Base-by-base conservation (phyloP, 2,113 vertebrate genomes). In the Scolopax mira region DNA sequence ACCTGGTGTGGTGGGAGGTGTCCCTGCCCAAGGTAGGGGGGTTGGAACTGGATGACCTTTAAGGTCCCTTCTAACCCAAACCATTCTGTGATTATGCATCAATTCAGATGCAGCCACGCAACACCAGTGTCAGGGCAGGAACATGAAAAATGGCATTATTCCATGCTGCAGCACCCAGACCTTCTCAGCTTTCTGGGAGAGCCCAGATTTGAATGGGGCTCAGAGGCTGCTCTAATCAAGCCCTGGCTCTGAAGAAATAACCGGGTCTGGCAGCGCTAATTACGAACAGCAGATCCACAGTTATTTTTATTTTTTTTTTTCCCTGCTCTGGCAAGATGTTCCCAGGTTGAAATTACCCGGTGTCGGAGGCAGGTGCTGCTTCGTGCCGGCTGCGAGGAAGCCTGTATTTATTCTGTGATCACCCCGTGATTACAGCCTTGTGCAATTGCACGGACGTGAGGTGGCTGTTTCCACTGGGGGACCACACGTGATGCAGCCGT, bases 401-500 rank as follows among this genome's bases (percentile, higher is more conserved):
- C 10, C 92, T 91, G 81, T 82, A 18, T 75, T 95, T 96, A 89
- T 35, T 12, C 80, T 10, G 66, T 91, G 85, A 87, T 62, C 8
- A 18, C 1, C 2, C 79, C 0, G 1, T 82, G 89, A 89, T 90
- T 90, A 89, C 55, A 88, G 74, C 3, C 4, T 66, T 42, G 7
- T 28, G 83, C 73, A 94, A 95, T 89, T 93, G 89, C 83, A 49
- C 54, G n/a, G 61, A 27, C 65, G 2, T 21, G 72, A 73, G 88
- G 78, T 5, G 82, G 54, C 90, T 95, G 72, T 95, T 97, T 92
- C 83, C 2, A 6, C 94, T 57, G 70, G 67, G n/a, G 91, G 95
- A 97, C 12, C 51, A n/a, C 41, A 8, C 24, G 92, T 65, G 79
- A 72, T 1, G 7, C 79, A 87, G 65, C 80, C 7, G 0, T 46